Conservation (phyloP, 1,140 invertebrate species). For the Trachelipus rathkii region DNA sequence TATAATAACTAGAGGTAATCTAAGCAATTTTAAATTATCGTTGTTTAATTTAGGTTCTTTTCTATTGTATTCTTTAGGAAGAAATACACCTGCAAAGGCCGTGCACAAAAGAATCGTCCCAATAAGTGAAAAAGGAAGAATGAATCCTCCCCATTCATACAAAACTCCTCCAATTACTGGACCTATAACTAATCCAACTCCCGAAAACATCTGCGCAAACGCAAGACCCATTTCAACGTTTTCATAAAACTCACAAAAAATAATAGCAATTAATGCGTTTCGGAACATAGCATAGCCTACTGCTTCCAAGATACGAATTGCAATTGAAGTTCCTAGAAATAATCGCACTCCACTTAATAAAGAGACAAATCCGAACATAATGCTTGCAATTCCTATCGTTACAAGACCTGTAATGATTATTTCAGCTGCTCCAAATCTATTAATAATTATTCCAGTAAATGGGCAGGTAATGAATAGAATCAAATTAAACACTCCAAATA, state of each 20-base stretch:
- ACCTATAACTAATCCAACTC: slow-evolving; percentile 33
- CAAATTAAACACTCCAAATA: slow-evolving; percentile 17
- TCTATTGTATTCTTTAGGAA: slow-evolving; percentile 44
- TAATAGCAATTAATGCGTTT: slow-evolving; percentile 13
- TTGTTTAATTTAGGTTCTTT: slow-evolving; percentile 55
- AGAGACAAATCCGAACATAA: slow-evolving; percentile 20
- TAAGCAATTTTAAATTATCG: slow-evolving; percentile 51
- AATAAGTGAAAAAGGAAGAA: slow-evolving; percentile 47
- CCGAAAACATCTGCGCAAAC: not conserved
- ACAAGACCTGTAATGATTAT: slow-evolving; percentile 21
- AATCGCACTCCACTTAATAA: not conserved
- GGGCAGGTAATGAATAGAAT: not conserved
- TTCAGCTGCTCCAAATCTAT: slow-evolving; percentile 1
- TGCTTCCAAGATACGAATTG: slow-evolving; percentile 21
- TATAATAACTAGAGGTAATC: slow-evolving; percentile 52
- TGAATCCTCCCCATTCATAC: slow-evolving; percentile 48
- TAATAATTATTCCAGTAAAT: not conserved
- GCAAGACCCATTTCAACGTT: slow-evolving; percentile 16
- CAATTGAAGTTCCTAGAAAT: not conserved
- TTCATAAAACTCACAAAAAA: slow-evolving; percentile 17
- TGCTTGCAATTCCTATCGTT: slow-evolving; percentile 12
- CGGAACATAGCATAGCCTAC: slow-evolving; percentile 16
- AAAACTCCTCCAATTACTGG: slow-evolving; percentile 47
- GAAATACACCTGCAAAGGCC: slow-evolving; percentile 34
- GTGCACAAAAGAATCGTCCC: not conserved